Percentiles rank a stretch among this genome's conserved stretches.
phyloP scores from a whole-genome alignment of 2,113 vertebrate genomes.

The mouse (Mus musculus) region DNA sequence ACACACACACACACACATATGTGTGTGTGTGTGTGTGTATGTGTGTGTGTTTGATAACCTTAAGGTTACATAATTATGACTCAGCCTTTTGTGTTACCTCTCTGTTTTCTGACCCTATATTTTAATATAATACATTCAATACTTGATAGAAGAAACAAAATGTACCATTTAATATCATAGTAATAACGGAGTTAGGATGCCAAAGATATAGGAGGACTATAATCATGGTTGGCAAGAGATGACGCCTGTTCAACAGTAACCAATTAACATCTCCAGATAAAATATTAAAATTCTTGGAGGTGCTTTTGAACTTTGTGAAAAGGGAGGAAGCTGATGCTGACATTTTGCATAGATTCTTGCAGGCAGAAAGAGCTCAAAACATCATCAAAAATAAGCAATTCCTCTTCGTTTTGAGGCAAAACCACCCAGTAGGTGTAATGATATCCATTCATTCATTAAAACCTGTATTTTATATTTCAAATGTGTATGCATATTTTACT shows the following conservation, averaged over 20 bases:
- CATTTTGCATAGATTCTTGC: background rate
- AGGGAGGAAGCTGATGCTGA: background rate
- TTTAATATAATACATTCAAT: conserved; percentile 55
- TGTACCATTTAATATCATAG: conserved; percentile 14
- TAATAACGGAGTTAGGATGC: conserved; percentile 24
- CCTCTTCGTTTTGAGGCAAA: background rate
- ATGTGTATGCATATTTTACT: background rate
- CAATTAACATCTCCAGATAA: background rate
- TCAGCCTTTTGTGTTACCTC: background rate
- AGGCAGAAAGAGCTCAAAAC: background rate
- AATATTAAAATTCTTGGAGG: background rate
- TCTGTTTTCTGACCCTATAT: background rate
- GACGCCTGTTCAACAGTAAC: background rate
- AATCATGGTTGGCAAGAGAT: background rate
- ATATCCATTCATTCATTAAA: background rate
- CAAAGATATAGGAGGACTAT: background rate
- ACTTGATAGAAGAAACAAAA: conserved; percentile 48
- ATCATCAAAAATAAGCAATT: background rate
- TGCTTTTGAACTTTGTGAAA: conserved; percentile 2
- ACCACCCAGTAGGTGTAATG: background rate
- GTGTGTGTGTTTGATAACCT: background rate
- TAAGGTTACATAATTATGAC: background rate
- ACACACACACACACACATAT: accelerated
- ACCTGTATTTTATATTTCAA: background rate
- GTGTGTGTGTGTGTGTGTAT: too few relatives aligned